Evolutionary conservation across 2,113 vertebrate genomes (phyloP), one percentile per base, ranked within the genome.

Genomic region (Lepus americanus): DNA sequence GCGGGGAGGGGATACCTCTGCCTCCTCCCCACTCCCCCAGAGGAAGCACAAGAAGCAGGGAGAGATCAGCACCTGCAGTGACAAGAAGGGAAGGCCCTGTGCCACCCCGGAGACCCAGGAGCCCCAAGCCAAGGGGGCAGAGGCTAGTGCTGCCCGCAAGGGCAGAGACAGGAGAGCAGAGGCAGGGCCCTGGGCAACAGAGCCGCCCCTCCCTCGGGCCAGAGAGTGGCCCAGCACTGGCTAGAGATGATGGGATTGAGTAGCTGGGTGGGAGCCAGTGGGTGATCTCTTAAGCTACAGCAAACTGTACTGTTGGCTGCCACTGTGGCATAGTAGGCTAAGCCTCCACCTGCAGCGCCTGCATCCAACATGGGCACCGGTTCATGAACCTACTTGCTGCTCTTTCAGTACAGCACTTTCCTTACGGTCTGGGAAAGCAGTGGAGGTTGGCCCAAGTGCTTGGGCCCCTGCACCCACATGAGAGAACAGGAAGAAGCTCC

Each of bases 171-270:
- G 96, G 92, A 53, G 99, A 97, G 49, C 39, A 44, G 95, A 98
- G 29, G 97, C 98, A 97, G 98, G 98, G 44, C 96, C 98, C 82
- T 98, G 98, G 85, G 98, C 98, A 69, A 98, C 89, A 87, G 98
- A 98, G 97, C 97, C 98, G 80, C 98, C 99, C 1, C 99, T 98
- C 96, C 98, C 0, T 98, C 96, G 16, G 99, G 89, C n/a, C 86
- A 0, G 98, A 98, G 98, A 98, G 98, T 93, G 98, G 98, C 94
- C 96, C 99, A 76, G 98, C 98, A 94, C 95, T 98, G 11, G 98
- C 98, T 39, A 98, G 97, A 53, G 80, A 64, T 66, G 99, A 99
- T 98, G 98, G 99, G 98, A 99, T 99, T 86, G 99, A 99, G 96
- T 99, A 99, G 98, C 99, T 92, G 90, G 95, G 93, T 96, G 90